Conservation (phyloP, 2,113 vertebrate species). For the Cyprinodon variegatus region DNA sequence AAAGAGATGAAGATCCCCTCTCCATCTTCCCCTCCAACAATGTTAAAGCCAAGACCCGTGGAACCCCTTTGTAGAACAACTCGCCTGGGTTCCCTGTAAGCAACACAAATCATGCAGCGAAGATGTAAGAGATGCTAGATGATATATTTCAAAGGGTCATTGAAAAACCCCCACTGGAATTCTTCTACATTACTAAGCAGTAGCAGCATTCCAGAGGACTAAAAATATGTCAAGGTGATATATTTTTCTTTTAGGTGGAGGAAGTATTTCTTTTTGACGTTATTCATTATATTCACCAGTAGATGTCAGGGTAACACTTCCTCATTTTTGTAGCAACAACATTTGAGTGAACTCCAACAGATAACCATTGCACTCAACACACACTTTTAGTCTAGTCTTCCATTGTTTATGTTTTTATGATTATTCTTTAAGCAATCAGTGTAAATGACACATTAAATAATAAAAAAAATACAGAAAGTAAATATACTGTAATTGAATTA, state of each 20-base stretch:
- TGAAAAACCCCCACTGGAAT: too few relatives aligned
- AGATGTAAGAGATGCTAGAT: too few relatives aligned
- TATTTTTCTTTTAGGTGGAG: neutral
- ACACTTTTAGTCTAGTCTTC: neutral
- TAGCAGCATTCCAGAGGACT: neutral
- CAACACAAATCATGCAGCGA: conserved; percentile 24
- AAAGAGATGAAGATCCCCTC: conserved; percentile 99
- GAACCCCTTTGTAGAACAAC: conserved; percentile 92
- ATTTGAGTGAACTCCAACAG: neutral
- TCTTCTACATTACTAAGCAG: neutral
- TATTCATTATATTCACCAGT: conserved; percentile 38
- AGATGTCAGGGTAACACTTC: conserved; percentile 64
- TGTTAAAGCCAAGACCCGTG: conserved; percentile 97
- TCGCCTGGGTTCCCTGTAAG: conserved; percentile 88
- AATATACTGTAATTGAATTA: too few relatives aligned
- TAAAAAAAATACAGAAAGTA: too few relatives aligned
- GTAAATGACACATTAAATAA: too few relatives aligned
- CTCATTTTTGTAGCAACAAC: neutral
- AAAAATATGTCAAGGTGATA: neutral
- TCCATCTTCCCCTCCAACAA: conserved; percentile 97
- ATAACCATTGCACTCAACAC: neutral
- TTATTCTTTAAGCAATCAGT: too few relatives aligned
- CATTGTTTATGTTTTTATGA: too few relatives aligned
- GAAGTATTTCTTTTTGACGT: neutral
- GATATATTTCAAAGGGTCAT: neutral